Base-by-base conservation (phyloP, 2,797 vertebrate genomes). In the Aeoliscus strigatus region DNA sequence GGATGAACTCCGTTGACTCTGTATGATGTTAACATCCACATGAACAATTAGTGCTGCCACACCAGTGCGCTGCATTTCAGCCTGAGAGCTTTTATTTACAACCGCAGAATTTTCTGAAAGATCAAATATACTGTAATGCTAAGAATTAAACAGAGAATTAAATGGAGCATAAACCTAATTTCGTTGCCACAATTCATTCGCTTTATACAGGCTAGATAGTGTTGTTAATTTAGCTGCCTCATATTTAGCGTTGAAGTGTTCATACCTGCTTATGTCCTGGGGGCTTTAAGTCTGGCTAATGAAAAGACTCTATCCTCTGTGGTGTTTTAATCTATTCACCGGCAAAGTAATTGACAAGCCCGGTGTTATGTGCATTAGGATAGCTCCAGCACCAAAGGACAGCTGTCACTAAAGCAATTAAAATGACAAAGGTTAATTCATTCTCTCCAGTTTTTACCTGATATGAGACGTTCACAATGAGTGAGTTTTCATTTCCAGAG, bases 351-450 rank as follows among this genome's bases (percentile, higher is more conserved):
- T 81, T 85, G 84, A 86, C 84, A 85, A 84, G 68, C 70, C 70
- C 60, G 57, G 71, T 69, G 80, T 77, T n/a, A 58, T 73, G 80
- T 79, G 76, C 71, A 55, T 77, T 71, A 68, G 77, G 80, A 82
- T 66, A 58, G 77, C 75, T 73, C 56, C 30, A 10, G 70, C 73
- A 60, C 74, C 78, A 77, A 81, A 86, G 80, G 83, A 85, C 81
- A 83, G 84, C 80, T 81, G 81, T 84, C 83, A 82, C 79, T 77
- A 77, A 85, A 85, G 82, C 83, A 87, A 87, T 86, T 85, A 85
- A 84, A 85, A 87, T 83, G 80, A 87, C 83, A 86, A 85, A 87
- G 85, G 80, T 87, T 86, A 82, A 87, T 87, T 83, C 84, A 87
- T 84, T 87, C 79, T 75, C 69, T 79, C 53, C 66, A 71, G 33